Evolutionary conservation across 2,113 vertebrate genomes (phyloP).

Genomic region (Gobiocypris rarus): DNA sequence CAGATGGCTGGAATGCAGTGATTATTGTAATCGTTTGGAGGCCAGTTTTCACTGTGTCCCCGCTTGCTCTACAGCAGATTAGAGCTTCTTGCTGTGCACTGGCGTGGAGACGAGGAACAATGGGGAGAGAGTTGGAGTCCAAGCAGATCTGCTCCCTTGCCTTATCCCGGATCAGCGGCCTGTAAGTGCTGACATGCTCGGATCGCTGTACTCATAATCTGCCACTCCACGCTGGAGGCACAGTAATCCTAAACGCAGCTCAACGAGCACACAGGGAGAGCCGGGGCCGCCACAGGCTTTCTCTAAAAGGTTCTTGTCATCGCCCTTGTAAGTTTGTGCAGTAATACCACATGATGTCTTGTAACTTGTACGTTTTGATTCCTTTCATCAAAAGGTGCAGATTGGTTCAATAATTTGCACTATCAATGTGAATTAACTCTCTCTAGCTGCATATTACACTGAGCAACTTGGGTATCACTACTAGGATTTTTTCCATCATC

Average conservation of each 20-base stretch:
- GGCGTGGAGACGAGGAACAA: constrained; percentile 48
- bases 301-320: constrained; percentile 54
- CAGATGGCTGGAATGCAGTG: constrained; percentile 62
- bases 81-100: constrained; percentile 53
- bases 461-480: too few relatives aligned
- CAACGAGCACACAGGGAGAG: neutral
- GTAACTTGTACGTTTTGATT: neutral
- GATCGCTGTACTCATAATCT: constrained; percentile 72
- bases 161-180: constrained; percentile 55
- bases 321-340: neutral
- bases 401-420: neutral
- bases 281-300: constrained; percentile 12
- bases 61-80: constrained; percentile 42
- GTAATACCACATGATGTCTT: neutral
- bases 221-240: constrained; percentile 64
- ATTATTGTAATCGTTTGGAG: constrained; percentile 72
- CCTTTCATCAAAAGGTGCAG: neutral
- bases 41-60: constrained; percentile 66
- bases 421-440: neutral
- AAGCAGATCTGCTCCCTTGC: constrained; percentile 13
- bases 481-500: too few relatives aligned
- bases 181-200: constrained; percentile 59
- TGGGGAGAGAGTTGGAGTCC: constrained; percentile 9
- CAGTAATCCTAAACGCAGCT: constrained; percentile 66
- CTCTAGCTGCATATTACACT: neutral